Evolutionary conservation across 2,113 vertebrate genomes (phyloP).

Genomic region (Apodemus sylvaticus): DNA sequence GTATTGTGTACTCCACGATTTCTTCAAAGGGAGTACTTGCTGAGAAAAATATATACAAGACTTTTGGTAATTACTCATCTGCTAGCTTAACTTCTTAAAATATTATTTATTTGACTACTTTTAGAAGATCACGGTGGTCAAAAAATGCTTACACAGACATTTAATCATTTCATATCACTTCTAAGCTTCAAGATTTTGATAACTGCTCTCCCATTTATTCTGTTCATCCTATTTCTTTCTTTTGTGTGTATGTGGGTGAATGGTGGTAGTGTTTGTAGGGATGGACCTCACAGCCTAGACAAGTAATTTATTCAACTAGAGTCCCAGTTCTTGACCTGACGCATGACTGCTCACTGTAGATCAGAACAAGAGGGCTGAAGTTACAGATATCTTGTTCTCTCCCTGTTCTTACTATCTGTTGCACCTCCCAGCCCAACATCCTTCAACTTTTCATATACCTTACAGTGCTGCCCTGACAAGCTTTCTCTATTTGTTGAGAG

Average conservation of each 20-base stretch:
- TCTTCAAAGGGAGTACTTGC: not conserved
- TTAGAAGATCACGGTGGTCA: not conserved
- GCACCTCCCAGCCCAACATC: not conserved
- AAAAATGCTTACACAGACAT: not conserved
- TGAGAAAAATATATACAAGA: not conserved
- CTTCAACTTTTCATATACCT: not conserved
- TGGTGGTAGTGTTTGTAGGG: not conserved
- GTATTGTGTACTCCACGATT: not conserved
- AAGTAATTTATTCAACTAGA: not conserved
- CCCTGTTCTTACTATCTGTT: not conserved
- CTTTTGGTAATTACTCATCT: not conserved
- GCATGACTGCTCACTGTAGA: not conserved
- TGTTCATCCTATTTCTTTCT: not conserved
- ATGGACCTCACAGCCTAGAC: not conserved
- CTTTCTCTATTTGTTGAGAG: not conserved
- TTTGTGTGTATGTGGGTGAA: not conserved
- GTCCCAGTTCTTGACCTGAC: not conserved
- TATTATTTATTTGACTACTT: not conserved
- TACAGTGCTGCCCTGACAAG: not conserved
- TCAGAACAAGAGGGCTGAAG: not conserved
- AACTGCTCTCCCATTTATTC: not conserved
- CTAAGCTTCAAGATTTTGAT: not conserved
- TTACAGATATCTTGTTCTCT: not conserved
- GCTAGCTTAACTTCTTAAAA: slow-evolving; percentile 22
- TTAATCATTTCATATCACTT: not conserved